Evolutionary conservation across 2,113 vertebrate species (phyloP), one percentile per base, ranked within the genome.

Genomic region (Porphyrio hochstetteri): DNA sequence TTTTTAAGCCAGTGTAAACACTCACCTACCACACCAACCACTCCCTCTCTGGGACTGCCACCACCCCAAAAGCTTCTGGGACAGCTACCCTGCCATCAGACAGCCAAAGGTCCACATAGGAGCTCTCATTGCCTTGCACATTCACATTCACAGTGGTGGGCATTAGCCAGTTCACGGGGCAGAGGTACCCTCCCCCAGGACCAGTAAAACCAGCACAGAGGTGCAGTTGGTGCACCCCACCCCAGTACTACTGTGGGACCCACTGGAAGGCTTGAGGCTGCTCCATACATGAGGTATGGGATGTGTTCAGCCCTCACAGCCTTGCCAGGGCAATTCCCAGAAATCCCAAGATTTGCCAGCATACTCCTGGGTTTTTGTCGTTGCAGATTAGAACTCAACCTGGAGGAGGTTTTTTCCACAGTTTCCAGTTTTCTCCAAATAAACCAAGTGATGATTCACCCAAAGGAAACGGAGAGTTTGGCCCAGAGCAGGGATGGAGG

Each of bases 91-190:
- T 38, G 57, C n/a, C 57, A 31, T 5, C 75, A 53, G 53, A n/a
- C 75, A 74, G 36, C 38, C 35, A 61, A 19, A 67, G 60, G 52
- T 1, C 8, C 59, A 10, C 5, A 5, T 10, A 31, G 27, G 75
- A 7, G 16, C 1, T 2, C 16, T 33, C 33, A 2, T 5, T 3
- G 4, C 44, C 35, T 60, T 0, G 0, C 14, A 6, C 4, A 2
- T 5, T 21, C n/a, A 5, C 33, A 1, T 1, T 21, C 1, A 4
- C 33, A 3, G n/a, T 20, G 12, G 2, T n/a, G n/a, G 28, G 68
- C 57, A 6, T 68, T 14, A 12, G 63, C 5, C 1, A 13, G 17
- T 57, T 72, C 24, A 1, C 1, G 28, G 61, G 50, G 40, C 63
- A 56, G 72, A 0, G 17, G 42, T 3, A 29, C 13, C 36, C 19